Percentiles rank a stretch among this genome's conserved stretches.
These are phyloP conservation scores for Ataeniobius toweri DNA, from an alignment of 2,797 vertebrate species.

Conservation along the genomic window DNA sequence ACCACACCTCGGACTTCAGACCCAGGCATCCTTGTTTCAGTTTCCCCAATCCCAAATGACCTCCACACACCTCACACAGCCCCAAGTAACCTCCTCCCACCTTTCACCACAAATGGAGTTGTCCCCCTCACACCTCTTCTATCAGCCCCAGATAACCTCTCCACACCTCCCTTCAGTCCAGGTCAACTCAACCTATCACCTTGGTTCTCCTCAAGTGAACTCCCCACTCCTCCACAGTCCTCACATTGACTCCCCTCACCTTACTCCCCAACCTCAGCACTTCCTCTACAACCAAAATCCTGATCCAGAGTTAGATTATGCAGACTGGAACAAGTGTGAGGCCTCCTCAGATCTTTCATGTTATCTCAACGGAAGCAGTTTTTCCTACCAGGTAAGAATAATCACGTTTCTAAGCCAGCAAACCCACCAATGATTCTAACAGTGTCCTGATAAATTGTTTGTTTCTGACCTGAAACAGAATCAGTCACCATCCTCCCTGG, in stretches of 20 bases:
- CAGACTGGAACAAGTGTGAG: slow-evolving; percentile 32
- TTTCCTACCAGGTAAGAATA: slow-evolving; percentile 44
- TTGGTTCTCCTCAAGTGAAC: background rate
- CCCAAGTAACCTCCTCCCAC: slow-evolving; percentile 12
- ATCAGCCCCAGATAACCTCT: slow-evolving; percentile 1
- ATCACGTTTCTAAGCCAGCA: background rate
- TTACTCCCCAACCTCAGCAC: slow-evolving; percentile 7
- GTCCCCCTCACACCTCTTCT: slow-evolving; percentile 6
- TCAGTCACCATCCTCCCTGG: slow-evolving; percentile 21
- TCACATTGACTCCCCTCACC: slow-evolving; percentile 13
- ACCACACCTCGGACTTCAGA: background rate
- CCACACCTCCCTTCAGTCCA: background rate
- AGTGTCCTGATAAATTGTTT: background rate
- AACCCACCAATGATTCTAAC: background rate
- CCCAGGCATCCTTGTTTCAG: slow-evolving; percentile 10
- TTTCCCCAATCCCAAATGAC: background rate
- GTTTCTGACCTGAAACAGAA: slow-evolving; percentile 33
- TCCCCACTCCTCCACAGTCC: background rate
- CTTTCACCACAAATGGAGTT: background rate
- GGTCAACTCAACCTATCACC: slow-evolving; percentile 3
- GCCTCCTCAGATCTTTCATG: slow-evolving; percentile 8
- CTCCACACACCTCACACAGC: slow-evolving; percentile 3
- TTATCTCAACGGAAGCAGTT: slow-evolving; percentile 16
- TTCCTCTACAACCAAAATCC: slow-evolving; percentile 15
- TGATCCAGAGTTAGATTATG: background rate